Evolutionary conservation across 2,888 invertebrate genomes (phyloP).

Genomic region (Drosophila demipolita): DNA sequence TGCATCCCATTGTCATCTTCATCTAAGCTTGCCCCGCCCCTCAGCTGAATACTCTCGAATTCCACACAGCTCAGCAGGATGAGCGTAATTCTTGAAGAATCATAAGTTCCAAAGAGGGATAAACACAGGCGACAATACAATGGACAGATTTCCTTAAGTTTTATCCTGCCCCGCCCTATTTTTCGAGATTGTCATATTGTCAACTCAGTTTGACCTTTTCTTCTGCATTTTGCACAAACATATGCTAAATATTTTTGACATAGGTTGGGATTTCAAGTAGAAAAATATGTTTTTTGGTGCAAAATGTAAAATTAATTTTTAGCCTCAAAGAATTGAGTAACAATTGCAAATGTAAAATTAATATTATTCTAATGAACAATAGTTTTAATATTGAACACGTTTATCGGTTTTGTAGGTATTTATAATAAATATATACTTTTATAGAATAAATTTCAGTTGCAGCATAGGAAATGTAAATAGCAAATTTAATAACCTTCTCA

Average conservation of each 20-base stretch:
- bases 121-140: slow-evolving; percentile 10
- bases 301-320: background rate
- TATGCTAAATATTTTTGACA: background rate
- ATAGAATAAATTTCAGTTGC: background rate
- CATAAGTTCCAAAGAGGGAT: slow-evolving; percentile 21
- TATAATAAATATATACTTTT: background rate
- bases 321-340: background rate
- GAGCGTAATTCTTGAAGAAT: slow-evolving; percentile 13
- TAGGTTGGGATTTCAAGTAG: background rate
- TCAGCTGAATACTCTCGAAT: background rate
- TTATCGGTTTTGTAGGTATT: background rate
- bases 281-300: background rate
- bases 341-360: background rate
- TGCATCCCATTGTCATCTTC: background rate
- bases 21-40: background rate
- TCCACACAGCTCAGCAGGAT: slow-evolving; percentile 18
- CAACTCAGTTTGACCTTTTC: slow-evolving; percentile 12
- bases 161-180: background rate
- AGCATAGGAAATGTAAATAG: background rate
- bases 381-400: background rate
- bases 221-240: slow-evolving; percentile 5
- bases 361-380: background rate
- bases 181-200: slow-evolving; percentile 10
- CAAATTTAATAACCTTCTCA: too few relatives aligned
- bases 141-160: background rate